phyloP scores from a whole-genome alignment of 1,140 invertebrate genomes.

The Brachystomella parvula region DNA sequence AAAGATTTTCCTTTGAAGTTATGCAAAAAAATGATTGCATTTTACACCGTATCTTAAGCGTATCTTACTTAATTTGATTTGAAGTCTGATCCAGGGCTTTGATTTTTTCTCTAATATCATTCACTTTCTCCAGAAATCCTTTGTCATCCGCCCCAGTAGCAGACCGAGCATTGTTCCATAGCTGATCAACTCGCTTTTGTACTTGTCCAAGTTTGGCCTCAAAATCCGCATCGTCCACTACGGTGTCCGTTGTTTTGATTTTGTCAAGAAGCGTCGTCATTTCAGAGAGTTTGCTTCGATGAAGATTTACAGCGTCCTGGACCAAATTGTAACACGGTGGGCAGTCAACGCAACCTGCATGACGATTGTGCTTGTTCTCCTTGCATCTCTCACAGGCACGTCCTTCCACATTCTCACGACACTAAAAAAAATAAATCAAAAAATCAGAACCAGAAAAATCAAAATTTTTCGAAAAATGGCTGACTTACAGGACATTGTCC shows the following conservation, averaged over 20 bases:
- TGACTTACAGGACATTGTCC: constrained; percentile 72
- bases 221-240: constrained; percentile 76
- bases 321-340: constrained; percentile 89
- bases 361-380: constrained; percentile 80
- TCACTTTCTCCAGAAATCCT: constrained; percentile 56
- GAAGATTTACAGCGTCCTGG: constrained; percentile 72
- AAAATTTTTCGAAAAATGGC: not conserved
- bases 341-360: constrained; percentile 79
- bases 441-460: not conserved
- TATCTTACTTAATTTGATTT: constrained; percentile 37
- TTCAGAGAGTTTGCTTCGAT: constrained; percentile 64
- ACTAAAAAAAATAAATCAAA: constrained; percentile 44
- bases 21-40: no score
- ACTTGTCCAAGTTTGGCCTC: constrained; percentile 64
- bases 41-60: no score
- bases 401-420: constrained; percentile 83
- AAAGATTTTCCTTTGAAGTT: no score
- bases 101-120: constrained; percentile 58
- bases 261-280: constrained; percentile 60
- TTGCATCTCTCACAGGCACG: constrained; percentile 83
- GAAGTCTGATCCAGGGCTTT: constrained; percentile 52
- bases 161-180: constrained; percentile 61
- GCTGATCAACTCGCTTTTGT: constrained; percentile 57
- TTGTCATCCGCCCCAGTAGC: constrained; percentile 56
- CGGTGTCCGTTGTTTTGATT: constrained; percentile 64